Base-by-base conservation (phyloP, 2,888 invertebrate genomes). In the Drosophila greeni region DNA sequence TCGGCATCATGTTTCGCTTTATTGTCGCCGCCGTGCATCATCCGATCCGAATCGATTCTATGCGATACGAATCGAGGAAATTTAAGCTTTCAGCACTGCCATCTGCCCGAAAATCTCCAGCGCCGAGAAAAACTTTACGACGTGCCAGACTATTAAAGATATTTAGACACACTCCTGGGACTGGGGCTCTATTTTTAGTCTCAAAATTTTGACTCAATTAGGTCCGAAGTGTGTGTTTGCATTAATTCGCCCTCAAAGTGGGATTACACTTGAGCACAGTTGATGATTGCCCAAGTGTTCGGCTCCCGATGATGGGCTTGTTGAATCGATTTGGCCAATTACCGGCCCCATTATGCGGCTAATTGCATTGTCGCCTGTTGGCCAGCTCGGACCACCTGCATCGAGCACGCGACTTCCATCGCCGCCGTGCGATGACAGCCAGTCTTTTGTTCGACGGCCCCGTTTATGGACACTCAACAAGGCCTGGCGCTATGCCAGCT, bases 11-110 rank as follows among this genome's bases (percentile, higher is more conserved):
- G 74, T 49, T 61, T 65, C 61, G 54, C 74, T 79, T 84, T 84
- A 67, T 79, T 84, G 84, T 79, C 80, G 68, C 84, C 76, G 79
- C 71, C 61, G 65, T 70, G 82, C 59, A 73, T 73, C 74, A 75
- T 75, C 48, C 53, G 29, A 47, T 60, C 20, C 40, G 26, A 29
- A 42, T 23, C 60, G 26, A 60, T 56, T 26, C 57, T n/a, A 26
- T 43, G 9, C 57, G 58, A 58, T 58, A 14, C 40, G 42, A 81
- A 73, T 70, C 66, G 68, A 47, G 62, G 54, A 80, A 77, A 67
- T 78, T 62, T 58, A n/a, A 59, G 76, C 84, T 79, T 83, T 79
- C 84, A 83, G 76, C 78, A 52, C 67, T 57, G 62, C 79, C 79
- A 78, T 83, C 71, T 66, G 67, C 57, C 47, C 37, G 40, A 33